A percentile compares a stretch with the other conserved stretches of the same genome.
Conservation (phyloP, 2,113 vertebrate species). For the Desmodus rotundus region DNA sequence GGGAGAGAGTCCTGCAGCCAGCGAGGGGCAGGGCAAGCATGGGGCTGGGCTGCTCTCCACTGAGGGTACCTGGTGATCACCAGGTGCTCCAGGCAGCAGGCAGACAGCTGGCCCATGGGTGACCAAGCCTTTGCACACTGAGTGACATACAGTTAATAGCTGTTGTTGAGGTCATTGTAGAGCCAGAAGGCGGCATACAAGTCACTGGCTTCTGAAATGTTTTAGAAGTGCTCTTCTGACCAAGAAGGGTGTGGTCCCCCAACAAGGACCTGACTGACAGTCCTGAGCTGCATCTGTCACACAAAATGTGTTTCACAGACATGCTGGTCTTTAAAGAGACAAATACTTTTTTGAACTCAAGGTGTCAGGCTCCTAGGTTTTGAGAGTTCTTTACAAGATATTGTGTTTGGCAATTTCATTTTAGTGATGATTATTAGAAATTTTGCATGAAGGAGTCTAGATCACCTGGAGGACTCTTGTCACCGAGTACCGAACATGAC, state of each 20-base stretch:
- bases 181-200: too few species aligned
- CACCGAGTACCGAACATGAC: neutral
- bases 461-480: neutral
- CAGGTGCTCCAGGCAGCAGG: neutral
- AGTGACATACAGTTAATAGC: neutral
- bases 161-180: neutral
- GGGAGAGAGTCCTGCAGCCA: neutral
- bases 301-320: neutral
- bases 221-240: neutral
- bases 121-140: neutral
- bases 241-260: neutral
- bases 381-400: neutral
- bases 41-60: neutral
- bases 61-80: neutral
- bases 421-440: neutral
- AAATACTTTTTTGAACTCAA: neutral
- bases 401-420: neutral
- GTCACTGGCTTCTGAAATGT: neutral
- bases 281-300: neutral
- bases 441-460: neutral
- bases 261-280: too few species aligned
- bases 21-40: too few species aligned
- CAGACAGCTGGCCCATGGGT: neutral
- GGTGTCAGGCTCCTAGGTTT: neutral
- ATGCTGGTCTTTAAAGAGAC: neutral